Conservation (phyloP, 2,797 vertebrate species). For the Gallinago solitaria region DNA sequence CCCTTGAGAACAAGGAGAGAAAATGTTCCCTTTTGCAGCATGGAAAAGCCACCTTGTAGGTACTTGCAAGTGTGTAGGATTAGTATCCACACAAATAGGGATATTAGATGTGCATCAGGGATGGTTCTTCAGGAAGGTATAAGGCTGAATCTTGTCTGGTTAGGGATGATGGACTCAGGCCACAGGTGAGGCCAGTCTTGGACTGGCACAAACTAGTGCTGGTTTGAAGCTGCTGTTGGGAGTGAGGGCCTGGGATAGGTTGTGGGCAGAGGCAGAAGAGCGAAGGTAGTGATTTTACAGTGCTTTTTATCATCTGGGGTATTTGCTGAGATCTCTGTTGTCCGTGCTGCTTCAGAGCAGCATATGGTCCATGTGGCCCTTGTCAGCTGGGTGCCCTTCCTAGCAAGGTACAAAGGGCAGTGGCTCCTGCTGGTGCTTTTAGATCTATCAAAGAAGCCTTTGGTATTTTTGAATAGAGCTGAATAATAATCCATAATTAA, state of each 20-base stretch:
- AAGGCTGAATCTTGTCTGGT: neutral
- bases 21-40: neutral
- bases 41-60: neutral
- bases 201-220: neutral
- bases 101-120: neutral
- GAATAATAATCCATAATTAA: slow-evolving; percentile 2
- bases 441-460: slow-evolving; percentile 17
- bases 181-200: fast-evolving
- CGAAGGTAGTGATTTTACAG: neutral
- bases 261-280: neutral
- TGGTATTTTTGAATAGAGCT: neutral
- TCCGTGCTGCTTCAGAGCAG: neutral
- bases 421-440: neutral
- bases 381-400: neutral
- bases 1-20: neutral
- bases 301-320: neutral
- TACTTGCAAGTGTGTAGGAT: neutral
- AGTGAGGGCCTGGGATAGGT: neutral
- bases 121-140: neutral
- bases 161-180: neutral
- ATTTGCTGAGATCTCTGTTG: neutral
- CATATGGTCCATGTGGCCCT: neutral
- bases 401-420: neutral
- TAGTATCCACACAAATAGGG: neutral
- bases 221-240: neutral